Evolutionary conservation across 2,888 invertebrate genomes (phyloP).

Genomic region (Cheilosia vernalis): DNA sequence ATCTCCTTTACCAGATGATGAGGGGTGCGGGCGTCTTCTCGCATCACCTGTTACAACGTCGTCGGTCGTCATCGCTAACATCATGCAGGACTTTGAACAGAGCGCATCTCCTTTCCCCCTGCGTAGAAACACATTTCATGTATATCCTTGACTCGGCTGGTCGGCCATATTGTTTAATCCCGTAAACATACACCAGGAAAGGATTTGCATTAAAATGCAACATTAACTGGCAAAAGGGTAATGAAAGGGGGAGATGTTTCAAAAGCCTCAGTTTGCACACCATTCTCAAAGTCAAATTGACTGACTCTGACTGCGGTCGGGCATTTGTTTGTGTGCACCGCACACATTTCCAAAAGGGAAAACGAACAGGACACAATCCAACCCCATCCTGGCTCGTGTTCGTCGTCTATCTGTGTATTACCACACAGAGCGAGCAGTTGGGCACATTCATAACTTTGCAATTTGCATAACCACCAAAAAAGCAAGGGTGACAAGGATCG

Average conservation of each 20-base stretch:
- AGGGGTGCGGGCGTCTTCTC: not conserved
- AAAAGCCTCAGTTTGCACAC: slow-evolving; percentile 69
- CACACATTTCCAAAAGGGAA: slow-evolving; percentile 6
- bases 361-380: not conserved
- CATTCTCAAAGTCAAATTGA: slow-evolving; percentile 71
- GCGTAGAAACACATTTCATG: slow-evolving; percentile 40
- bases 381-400: not conserved
- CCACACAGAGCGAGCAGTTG: slow-evolving; percentile 63
- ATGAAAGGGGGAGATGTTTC: slow-evolving; percentile 8
- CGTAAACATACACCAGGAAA: slow-evolving; percentile 68
- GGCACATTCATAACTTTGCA: slow-evolving; percentile 73
- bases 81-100: slow-evolving; percentile 4
- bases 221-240: slow-evolving; percentile 53
- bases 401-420: slow-evolving; percentile 40
- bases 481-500: slow-evolving; percentile 32
- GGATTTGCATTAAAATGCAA: slow-evolving; percentile 74
- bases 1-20: slow-evolving; percentile 1
- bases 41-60: slow-evolving; percentile 55
- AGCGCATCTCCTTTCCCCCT: not conserved
- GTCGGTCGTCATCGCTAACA: slow-evolving; percentile 2
- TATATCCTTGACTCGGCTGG: slow-evolving; percentile 31
- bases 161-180: slow-evolving; percentile 74
- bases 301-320: slow-evolving; percentile 74
- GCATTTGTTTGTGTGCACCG: slow-evolving; percentile 60
- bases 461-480: slow-evolving; percentile 74